A percentile compares a stretch with the other conserved stretches of the same genome.
phyloP scores from a whole-genome alignment of 2,797 vertebrate species.

The Heteromormyrus szaboi region DNA sequence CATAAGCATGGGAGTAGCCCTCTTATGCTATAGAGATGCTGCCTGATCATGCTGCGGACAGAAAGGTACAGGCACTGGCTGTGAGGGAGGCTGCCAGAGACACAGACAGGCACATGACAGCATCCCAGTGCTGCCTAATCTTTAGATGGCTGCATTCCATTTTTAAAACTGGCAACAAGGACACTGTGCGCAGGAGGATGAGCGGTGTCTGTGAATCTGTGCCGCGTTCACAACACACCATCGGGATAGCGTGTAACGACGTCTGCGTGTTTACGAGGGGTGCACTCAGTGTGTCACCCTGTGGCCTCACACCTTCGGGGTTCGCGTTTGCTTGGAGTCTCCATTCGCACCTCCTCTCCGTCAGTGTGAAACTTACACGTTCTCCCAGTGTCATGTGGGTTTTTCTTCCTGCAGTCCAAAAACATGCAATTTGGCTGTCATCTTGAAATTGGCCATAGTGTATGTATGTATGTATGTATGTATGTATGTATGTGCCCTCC shows the following conservation, averaged over 20 bases:
- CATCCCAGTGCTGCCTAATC: neutral
- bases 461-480: neutral
- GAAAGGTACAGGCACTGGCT: neutral
- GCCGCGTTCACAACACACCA: neutral
- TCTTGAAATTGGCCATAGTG: neutral
- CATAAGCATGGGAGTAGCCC: neutral
- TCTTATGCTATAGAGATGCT: neutral
- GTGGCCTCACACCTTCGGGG: neutral
- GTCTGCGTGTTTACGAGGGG: neutral
- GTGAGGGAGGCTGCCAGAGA: neutral
- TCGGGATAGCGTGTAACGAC: neutral
- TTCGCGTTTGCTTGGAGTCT: neutral
- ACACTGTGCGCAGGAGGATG: neutral
- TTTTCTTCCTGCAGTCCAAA: neutral
- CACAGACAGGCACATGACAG: neutral
- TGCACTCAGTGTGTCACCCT: neutral
- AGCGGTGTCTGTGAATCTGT: neutral
- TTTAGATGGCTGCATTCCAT: neutral
- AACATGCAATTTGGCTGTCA: neutral
- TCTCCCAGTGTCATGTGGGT: neutral
- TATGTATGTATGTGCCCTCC: neutral
- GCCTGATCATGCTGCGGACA: conserved; percentile 5
- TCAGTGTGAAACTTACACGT: neutral
- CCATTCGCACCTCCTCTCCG: neutral
- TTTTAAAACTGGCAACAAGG: neutral